phyloP scores from a whole-genome alignment of 2,888 invertebrate species.

The Daptonema setosum region DNA sequence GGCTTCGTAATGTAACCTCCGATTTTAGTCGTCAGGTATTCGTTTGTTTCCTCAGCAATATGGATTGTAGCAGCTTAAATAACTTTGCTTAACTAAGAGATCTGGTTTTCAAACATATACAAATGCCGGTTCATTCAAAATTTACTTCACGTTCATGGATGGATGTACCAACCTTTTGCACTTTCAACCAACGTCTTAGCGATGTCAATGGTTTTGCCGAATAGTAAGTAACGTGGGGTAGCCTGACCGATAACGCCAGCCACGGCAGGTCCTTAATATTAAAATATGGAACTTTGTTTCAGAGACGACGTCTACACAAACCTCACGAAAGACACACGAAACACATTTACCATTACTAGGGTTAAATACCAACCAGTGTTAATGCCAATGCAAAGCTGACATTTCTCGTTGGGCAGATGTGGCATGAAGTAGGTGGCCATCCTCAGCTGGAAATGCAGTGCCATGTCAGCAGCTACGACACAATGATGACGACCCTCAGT shows the following conservation, averaged over 20 bases:
- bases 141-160: too few relatives aligned
- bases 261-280: conserved; percentile 2
- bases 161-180: not conserved
- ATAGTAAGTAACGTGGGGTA: conserved; percentile 2
- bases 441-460: not conserved
- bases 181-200: not conserved
- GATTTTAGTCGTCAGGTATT: conserved; percentile 10
- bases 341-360: too few relatives aligned
- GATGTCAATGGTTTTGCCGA: not conserved
- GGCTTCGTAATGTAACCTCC: conserved; percentile 15
- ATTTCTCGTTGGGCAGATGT: conserved; percentile 1
- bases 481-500: not conserved
- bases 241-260: conserved; percentile 1
- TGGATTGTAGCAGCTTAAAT: conserved; percentile 12
- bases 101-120: too few relatives aligned
- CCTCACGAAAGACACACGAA: too few relatives aligned
- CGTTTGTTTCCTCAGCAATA: conserved; percentile 9
- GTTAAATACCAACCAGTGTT: not conserved
- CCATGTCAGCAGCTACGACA: conserved; percentile 1
- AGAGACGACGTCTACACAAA: not conserved
- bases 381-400: not conserved
- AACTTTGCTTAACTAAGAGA: too few relatives aligned
- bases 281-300: not conserved
- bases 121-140: too few relatives aligned
- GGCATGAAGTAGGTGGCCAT: not conserved